These are phyloP conservation scores for Circaetus gallicus DNA, from an alignment of 2,113 vertebrate species.

Conservation along the genomic window DNA sequence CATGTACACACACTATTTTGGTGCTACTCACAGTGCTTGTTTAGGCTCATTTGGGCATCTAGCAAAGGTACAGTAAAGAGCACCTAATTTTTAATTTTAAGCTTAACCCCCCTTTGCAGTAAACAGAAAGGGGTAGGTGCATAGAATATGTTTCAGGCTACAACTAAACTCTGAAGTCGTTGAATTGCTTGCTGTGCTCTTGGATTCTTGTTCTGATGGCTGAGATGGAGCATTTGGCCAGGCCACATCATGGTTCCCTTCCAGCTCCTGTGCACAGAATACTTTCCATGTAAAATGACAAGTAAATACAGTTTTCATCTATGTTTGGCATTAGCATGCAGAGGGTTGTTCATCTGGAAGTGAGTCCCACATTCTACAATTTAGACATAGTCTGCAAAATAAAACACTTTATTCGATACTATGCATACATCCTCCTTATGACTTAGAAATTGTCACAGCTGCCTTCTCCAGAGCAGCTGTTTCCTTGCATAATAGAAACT, in stretches of 20 bases:
- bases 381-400: neutral
- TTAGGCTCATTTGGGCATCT: neutral
- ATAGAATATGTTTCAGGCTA: neutral
- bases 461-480: neutral
- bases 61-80: neutral
- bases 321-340: neutral
- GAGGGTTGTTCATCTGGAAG: neutral
- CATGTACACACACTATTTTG: neutral
- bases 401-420: neutral
- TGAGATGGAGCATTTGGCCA: neutral
- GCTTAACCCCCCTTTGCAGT: neutral
- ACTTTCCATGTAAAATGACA: neutral
- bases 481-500: neutral
- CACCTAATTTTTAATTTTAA: neutral
- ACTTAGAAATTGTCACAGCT: neutral
- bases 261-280: neutral
- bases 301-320: neutral
- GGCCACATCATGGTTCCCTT: neutral
- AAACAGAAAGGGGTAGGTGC: neutral
- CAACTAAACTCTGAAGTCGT: fast-evolving
- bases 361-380: neutral
- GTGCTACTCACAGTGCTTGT: neutral
- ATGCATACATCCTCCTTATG: neutral
- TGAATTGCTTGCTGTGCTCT: neutral
- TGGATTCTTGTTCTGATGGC: neutral